phyloP scores from a whole-genome alignment of 2,888 invertebrate species.

The Agrochola litura region DNA sequence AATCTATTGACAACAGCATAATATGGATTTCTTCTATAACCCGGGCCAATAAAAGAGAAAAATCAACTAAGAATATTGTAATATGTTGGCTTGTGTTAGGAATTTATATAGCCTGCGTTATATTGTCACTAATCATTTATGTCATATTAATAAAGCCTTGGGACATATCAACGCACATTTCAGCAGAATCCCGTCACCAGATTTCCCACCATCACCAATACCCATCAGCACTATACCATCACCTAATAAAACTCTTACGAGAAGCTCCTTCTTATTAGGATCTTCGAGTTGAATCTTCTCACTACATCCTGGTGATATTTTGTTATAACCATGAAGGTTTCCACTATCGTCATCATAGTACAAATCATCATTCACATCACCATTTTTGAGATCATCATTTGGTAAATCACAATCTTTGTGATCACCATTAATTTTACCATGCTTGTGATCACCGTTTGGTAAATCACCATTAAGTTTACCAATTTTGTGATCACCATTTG shows the following conservation, averaged over 20 bases:
- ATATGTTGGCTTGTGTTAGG: too few relatives aligned
- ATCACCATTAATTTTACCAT: slow-evolving; percentile 39
- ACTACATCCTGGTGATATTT: slow-evolving; percentile 81
- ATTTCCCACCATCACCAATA: slow-evolving; percentile 15
- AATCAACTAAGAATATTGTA: background rate
- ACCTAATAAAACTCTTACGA: slow-evolving; percentile 76
- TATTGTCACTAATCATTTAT: background rate
- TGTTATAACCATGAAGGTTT: slow-evolving; percentile 82
- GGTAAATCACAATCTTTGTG: background rate
- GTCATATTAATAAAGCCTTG: background rate
- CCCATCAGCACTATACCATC: slow-evolving; percentile 57
- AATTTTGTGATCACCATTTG: slow-evolving; percentile 23
- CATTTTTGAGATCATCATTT: slow-evolving; percentile 7
- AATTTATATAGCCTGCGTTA: background rate
- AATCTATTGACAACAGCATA: background rate
- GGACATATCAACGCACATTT: background rate
- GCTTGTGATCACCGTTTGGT: slow-evolving; percentile 4
- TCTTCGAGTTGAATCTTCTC: slow-evolving; percentile 84
- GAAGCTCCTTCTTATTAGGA: slow-evolving; percentile 82
- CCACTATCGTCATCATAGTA: slow-evolving; percentile 66
- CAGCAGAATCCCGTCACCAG: background rate
- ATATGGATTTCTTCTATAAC: background rate
- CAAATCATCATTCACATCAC: slow-evolving; percentile 22
- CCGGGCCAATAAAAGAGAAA: background rate
- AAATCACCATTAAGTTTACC: slow-evolving; percentile 36